phyloP scores from a whole-genome alignment of 2,888 invertebrate species.

The Argyresthia albistria region DNA sequence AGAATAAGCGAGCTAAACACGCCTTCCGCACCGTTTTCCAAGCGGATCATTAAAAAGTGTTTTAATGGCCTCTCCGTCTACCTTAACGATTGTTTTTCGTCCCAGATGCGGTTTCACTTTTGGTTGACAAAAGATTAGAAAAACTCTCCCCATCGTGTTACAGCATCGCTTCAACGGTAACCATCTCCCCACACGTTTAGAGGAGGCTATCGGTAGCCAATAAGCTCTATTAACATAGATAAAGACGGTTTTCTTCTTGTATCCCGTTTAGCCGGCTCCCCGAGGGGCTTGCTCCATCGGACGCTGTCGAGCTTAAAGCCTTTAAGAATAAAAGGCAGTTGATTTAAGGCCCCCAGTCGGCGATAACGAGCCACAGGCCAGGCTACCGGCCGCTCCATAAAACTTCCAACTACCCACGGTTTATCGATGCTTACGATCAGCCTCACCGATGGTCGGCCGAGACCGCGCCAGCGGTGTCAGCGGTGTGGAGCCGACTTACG shows the following conservation, averaged over 20 bases:
- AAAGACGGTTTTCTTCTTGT: neutral
- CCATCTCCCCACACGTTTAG: neutral
- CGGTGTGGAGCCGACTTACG: neutral
- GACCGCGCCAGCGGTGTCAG: conserved; percentile 29
- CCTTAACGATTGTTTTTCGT: conserved; percentile 15
- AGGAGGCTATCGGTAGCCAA: neutral
- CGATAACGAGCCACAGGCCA: conserved; percentile 58
- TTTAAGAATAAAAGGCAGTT: conserved; percentile 53
- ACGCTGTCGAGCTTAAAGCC: conserved; percentile 38
- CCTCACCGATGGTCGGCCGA: conserved; percentile 20
- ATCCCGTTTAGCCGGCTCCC: conserved; percentile 1
- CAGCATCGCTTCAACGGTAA: no score
- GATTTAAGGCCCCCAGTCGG: conserved; percentile 55
- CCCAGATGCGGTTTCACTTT: neutral
- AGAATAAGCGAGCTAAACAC: conserved; percentile 1
- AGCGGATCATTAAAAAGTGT: conserved; percentile 33
- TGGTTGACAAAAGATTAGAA: neutral
- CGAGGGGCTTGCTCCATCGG: conserved; percentile 19
- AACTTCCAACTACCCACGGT: conserved; percentile 51
- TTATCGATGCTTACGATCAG: conserved; percentile 48
- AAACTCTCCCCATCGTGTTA: neutral
- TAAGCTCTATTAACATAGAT: conserved; percentile 2
- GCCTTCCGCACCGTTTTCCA: conserved; percentile 21
- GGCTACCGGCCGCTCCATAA: conserved; percentile 52
- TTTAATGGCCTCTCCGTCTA: conserved; percentile 39